Conservation (phyloP, 2,888 invertebrate species). For the Cepaea hortensis region DNA sequence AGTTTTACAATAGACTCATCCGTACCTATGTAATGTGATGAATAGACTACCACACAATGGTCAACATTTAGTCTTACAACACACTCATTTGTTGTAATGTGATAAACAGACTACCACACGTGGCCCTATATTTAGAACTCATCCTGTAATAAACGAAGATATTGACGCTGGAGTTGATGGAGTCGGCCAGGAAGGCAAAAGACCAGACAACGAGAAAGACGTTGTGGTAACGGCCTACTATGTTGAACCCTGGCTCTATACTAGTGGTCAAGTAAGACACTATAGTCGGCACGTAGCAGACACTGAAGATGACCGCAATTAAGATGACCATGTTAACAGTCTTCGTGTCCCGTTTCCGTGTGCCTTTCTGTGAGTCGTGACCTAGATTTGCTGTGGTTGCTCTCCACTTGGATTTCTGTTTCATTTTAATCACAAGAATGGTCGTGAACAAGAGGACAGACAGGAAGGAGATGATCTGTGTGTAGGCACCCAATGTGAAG, state of each 20-base stretch:
- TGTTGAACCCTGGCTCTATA: constrained; percentile 8
- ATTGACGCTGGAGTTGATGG: constrained; percentile 1
- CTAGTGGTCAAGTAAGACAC: background rate
- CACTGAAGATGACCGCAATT: constrained; percentile 4
- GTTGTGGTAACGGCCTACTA: constrained; percentile 3
- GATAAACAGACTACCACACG: background rate
- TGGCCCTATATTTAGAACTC: constrained; percentile 14
- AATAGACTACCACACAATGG: too few relatives aligned
- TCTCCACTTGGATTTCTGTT: constrained; percentile 16
- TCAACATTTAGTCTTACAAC: too few relatives aligned
- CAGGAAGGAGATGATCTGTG: background rate
- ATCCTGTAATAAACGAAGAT: constrained; percentile 8
- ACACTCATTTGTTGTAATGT: too few relatives aligned
- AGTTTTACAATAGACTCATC: too few relatives aligned
- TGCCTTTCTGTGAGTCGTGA: background rate
- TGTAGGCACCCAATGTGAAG: constrained; percentile 6
- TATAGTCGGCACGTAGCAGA: constrained; percentile 4
- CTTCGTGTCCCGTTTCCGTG: background rate
- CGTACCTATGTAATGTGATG: too few relatives aligned
- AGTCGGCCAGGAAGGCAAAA: constrained; percentile 9
- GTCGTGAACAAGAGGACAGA: background rate
- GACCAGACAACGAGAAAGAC: constrained; percentile 21
- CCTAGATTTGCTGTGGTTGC: background rate
- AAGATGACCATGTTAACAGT: constrained; percentile 6
- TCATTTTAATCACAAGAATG: constrained; percentile 18